Evolutionary conservation across 2,113 vertebrate genomes (phyloP), one percentile per base, ranked within the genome.

Genomic region (Lampris incognitus): DNA sequence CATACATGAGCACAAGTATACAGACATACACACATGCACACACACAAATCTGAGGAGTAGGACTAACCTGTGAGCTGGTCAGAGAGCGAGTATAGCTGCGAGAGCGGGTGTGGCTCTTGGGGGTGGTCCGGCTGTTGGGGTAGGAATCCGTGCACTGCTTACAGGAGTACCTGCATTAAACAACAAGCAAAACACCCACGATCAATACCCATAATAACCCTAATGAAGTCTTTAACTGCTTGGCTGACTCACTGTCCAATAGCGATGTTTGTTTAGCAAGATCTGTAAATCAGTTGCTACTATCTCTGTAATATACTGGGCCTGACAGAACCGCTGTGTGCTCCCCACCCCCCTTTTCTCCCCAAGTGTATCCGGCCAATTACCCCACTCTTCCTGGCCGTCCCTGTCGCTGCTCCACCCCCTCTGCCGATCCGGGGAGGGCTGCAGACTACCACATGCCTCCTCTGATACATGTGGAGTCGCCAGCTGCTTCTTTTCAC

Each of bases 81-180:
- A 99, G 95, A 86, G 97, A 98, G 7, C 97, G 97, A 66, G 95
- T 96, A 68, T 99, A 99, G 90, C 96, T 96, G 48, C 95, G 96
- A 81, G 97, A 95, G 87, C 96, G 96, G 50, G 95, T 88, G 64
- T 97, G 97, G 89, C 95, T 93, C 94, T 98, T 97, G 11, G 97
- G 95, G 87, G 96, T 96, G 76, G 94, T 95, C 90, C 95, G 94
- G 93, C 88, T 96, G 94, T 95, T 96, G 73, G 96, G 90, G 92
- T 93, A 95, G 84, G 93, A 93, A 89, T 98, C 96, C 92, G 95
- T 96, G 91, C 96, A 98, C 90, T 95, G 94, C 86, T 94, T 94
- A 88, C 95, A 96, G 0, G 94, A 94, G 75, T 93, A 95, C 87
- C 95, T 96, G 85, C 6, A 77, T 36, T 49, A 76, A 85, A 88